phyloP scores from a whole-genome alignment of 2,113 vertebrate genomes.

The Urocynchramus pylzowi region DNA sequence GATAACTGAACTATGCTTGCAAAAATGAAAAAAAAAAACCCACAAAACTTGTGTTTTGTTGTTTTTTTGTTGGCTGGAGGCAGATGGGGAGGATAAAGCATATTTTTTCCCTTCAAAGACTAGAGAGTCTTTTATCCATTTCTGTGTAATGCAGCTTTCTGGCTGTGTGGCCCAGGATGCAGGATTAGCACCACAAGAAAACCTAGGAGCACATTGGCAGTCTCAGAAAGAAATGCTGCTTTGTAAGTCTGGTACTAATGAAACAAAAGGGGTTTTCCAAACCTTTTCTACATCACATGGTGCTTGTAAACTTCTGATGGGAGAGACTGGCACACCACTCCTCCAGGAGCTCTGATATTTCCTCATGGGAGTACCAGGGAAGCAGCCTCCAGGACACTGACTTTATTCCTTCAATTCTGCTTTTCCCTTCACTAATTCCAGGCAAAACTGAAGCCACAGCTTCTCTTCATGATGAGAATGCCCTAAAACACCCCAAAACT shows the following conservation, averaged over 20 bases:
- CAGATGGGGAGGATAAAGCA: neutral
- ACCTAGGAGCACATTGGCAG: neutral
- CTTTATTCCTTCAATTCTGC: neutral
- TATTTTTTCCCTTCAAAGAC: neutral
- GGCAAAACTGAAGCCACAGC: neutral
- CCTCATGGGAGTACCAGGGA: neutral
- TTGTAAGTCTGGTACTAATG: neutral
- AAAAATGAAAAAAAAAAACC: neutral
- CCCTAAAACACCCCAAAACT: neutral
- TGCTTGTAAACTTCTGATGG: neutral
- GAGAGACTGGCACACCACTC: neutral
- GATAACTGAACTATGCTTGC: neutral
- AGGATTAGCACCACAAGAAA: neutral
- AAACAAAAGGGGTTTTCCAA: neutral
- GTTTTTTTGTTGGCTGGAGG: neutral
- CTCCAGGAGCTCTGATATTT: neutral
- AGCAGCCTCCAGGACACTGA: neutral
- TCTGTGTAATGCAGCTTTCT: neutral
- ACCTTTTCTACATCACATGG: accelerated
- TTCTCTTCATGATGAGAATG: neutral
- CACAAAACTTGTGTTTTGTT: neutral
- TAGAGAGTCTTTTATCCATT: neutral
- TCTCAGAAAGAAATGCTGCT: neutral
- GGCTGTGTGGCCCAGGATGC: neutral
- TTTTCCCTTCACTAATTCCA: neutral